These are phyloP conservation scores for Oostethus manadensis DNA, from an alignment of 2,113 vertebrate genomes.

Conservation along the genomic window DNA sequence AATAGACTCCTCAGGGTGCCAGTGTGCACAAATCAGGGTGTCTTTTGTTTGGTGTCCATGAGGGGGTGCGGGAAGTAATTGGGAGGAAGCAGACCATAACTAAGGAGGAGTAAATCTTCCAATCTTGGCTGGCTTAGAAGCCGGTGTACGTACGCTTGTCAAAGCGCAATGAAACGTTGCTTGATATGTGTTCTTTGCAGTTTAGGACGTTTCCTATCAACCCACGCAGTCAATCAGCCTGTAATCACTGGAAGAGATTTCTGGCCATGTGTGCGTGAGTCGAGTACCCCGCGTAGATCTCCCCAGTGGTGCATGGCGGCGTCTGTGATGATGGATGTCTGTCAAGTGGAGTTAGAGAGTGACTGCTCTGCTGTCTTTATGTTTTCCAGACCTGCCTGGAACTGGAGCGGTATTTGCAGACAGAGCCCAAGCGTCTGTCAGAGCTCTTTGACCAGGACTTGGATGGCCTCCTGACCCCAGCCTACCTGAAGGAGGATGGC, in stretches of 20 bases:
- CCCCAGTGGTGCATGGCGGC: constrained; percentile 19
- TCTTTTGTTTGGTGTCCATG: constrained; percentile 55
- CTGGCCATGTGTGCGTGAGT: constrained; percentile 33
- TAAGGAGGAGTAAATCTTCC: constrained; percentile 64
- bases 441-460: constrained; percentile 91
- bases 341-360: constrained; percentile 39
- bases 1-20: constrained; percentile 63
- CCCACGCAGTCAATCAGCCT: constrained; percentile 68
- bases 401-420: constrained; percentile 96
- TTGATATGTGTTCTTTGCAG: constrained; percentile 59
- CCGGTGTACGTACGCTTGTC: constrained; percentile 37
- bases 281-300: not conserved
- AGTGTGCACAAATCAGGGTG: constrained; percentile 48
- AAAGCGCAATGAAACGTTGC: constrained; percentile 56
- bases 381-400: constrained; percentile 88
- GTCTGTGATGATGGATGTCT: constrained; percentile 32
- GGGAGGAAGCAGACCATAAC: constrained; percentile 57
- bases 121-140: constrained; percentile 49
- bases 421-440: constrained; percentile 87
- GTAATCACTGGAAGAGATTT: constrained; percentile 71
- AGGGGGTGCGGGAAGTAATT: constrained; percentile 57
- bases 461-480: constrained; percentile 85
- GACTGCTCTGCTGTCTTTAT: constrained; percentile 7
- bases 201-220: constrained; percentile 49
- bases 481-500: constrained; percentile 80